Evolutionary conservation across 2,888 invertebrate genomes (phyloP), one percentile per base, ranked within the genome.

Genomic region (Tenthredo livida): DNA sequence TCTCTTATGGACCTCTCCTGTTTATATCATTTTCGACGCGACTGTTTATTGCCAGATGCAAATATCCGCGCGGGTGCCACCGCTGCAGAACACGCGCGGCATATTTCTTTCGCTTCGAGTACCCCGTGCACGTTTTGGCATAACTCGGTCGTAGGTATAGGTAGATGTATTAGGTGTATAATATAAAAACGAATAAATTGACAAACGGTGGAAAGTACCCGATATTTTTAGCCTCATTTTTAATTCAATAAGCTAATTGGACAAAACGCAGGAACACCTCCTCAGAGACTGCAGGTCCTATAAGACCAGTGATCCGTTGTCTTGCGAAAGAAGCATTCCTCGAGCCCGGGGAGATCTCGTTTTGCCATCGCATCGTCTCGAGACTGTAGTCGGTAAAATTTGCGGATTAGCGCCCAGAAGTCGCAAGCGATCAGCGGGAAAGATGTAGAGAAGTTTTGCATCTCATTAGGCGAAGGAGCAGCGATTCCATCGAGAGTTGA

Each of bases 1-100:
- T 54, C 78, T 83, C 82, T 83, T 83, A 61, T 61, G 83, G 43
- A 43, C 65, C 85, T 75, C 86, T 86, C 88, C 87, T 88, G 88
- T 88, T 89, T 90, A 89, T 89, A 90, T 91, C 90, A 90, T 90
- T 90, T 91, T 90, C 90, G 90, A 91, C 89, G 88, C 87, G 88
- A 87, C 88, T 90, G 88, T 90, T 91, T 90, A 91, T 89, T 89
- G 89, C 88, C 88, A 86, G 86, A 90, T 91, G 91, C 89, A 90
- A 91, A 90, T 91, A 9, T 47, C 88, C 88, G 85, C 86, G 85
- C 86, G 87, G 84, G 86, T 88, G 87, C 88, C 89, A 83, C 83
- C 70, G 83, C 67, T 6, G 33, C 67, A 70, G 83, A 83, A 67
- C 83, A 83, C 83, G 83, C 83, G 83, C 80, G 40, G 80, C 61